These are phyloP conservation scores for Hydrophis major DNA, from an alignment of 2,797 vertebrate species.

Conservation along the genomic window DNA sequence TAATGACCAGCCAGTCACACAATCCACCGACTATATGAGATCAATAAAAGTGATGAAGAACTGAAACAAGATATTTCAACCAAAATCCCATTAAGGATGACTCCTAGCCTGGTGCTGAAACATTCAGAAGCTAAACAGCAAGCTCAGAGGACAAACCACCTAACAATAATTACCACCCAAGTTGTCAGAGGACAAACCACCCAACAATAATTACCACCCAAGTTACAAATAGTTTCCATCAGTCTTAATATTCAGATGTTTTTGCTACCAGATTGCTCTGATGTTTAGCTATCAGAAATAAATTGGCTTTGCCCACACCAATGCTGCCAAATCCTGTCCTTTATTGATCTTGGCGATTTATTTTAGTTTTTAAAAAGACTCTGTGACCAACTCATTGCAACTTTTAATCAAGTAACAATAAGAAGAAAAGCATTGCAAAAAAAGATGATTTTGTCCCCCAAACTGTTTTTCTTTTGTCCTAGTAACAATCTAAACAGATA, in stretches of 20 bases:
- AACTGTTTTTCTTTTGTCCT: background rate
- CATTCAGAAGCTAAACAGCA: background rate
- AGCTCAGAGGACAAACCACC: background rate
- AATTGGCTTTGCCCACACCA: background rate
- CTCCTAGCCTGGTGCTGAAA: background rate
- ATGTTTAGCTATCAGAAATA: background rate
- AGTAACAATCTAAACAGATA: background rate
- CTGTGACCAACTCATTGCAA: background rate
- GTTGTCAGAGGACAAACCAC: background rate
- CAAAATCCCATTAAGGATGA: background rate
- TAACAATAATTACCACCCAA: background rate
- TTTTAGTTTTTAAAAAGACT: background rate
- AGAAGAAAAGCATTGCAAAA: background rate
- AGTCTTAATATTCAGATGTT: background rate
- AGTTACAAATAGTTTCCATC: background rate
- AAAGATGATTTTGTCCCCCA: background rate
- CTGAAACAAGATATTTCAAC: background rate
- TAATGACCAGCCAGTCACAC: background rate
- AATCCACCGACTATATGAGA: background rate
- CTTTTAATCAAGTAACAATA: background rate
- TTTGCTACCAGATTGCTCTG: background rate
- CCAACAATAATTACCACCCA: background rate
- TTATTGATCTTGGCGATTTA: background rate
- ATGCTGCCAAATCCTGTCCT: background rate
- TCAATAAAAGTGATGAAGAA: background rate